Evolutionary conservation across 1,140 invertebrate species (phyloP), one percentile per base, ranked within the genome.

Genomic region (Spodoptera litura): DNA sequence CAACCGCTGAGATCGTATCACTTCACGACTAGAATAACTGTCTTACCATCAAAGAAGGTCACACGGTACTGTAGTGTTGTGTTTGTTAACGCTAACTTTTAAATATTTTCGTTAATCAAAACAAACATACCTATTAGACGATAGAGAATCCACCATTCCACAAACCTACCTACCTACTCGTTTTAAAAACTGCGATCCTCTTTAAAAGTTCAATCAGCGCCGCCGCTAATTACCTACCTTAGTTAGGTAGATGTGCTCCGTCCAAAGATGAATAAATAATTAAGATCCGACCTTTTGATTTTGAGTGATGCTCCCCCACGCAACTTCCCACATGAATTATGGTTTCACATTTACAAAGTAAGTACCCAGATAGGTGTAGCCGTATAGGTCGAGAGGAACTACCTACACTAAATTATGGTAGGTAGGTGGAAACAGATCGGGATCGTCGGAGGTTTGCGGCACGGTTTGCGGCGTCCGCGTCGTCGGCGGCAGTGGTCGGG

Each of bases 391-490:
- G 83, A 73, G 78, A 80, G 56, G 64, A 68, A 82, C 78, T 77
- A 83, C 61, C 78, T 78, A 84, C 71, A 73, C 82, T 84, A 85
- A 87, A 62, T 62, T 87, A 87, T 91, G 88, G 74, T 66, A 66
- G 61, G 74, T 88, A 85, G 80, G 59, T 84, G 87, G 86, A 85
- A 87, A 85, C 83, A 83, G 85, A 83, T 85, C 80, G 86, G 84
- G 81, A 87, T 85, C 80, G 78, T 87, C 81, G 84, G 83, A 83
- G 83, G 84, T 89, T 89, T 86, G 87, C 88, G 85, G 85, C 85
- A 80, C 79, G 85, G 82, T 84, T 82, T 83, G 83, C 87, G 85
- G 64, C 73, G 25, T 58, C 87, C 84, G 64, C 73, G 25, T 58
- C 58, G 72, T 74, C 62, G 64, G 75, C 79, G 56, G 74, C 70